These are phyloP conservation scores for Leucosticte australis DNA, from an alignment of 2,113 vertebrate genomes.

Conservation along the genomic window DNA sequence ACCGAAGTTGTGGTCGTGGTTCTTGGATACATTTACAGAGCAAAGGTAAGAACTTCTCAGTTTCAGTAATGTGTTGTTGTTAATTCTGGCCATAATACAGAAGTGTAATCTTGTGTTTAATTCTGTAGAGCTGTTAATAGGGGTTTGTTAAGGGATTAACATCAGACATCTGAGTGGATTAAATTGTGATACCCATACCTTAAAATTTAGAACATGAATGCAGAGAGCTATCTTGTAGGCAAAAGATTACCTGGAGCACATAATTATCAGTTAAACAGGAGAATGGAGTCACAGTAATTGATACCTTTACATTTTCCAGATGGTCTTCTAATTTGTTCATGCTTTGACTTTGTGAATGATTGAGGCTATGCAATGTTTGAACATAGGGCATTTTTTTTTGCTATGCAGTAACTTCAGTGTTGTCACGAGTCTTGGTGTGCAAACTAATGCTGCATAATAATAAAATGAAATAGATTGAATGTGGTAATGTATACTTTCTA, in stretches of 20 bases:
- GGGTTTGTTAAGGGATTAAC: neutral
- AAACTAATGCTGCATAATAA: neutral
- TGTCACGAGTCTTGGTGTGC: neutral
- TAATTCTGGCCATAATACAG: neutral
- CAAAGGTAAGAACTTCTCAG: slow-evolving; percentile 81
- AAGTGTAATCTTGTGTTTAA: neutral
- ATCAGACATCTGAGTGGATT: neutral
- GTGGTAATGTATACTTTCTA: neutral
- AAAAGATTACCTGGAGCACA: neutral
- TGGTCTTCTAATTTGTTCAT: neutral
- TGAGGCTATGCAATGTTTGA: neutral
- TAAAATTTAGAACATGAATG: neutral
- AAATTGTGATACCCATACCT: neutral
- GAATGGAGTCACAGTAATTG: neutral
- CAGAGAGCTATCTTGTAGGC: neutral
- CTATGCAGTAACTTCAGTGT: neutral
- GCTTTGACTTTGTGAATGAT: neutral
- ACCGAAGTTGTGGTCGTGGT: slow-evolving; percentile 96
- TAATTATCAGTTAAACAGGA: neutral
- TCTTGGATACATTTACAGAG: slow-evolving; percentile 96
- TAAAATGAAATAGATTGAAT: neutral
- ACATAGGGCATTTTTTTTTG: neutral
- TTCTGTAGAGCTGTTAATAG: neutral
- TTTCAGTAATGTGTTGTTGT: neutral
- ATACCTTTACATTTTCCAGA: neutral